Conservation (phyloP, 1,140 invertebrate genomes). For the Danaus plexippus region DNA sequence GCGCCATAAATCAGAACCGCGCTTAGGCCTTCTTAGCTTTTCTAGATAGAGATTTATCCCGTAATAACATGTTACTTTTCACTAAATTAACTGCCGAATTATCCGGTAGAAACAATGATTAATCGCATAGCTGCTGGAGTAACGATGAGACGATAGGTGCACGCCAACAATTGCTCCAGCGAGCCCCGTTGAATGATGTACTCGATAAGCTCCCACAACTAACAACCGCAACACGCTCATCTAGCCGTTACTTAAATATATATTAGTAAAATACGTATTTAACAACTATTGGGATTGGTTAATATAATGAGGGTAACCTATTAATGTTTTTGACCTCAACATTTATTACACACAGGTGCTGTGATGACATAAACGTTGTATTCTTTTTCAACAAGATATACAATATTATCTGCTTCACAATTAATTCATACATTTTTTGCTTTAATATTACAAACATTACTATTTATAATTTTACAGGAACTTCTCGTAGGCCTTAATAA, state of each 20-base stretch:
- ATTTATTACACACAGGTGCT: no score
- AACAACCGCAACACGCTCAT: conserved; percentile 20
- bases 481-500: no score
- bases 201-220: conserved; percentile 13
- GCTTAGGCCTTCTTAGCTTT: conserved; percentile 70
- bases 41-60: conserved; percentile 71
- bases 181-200: conserved; percentile 15
- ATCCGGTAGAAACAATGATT: conserved; percentile 70
- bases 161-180: conserved; percentile 24
- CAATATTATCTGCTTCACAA: no score
- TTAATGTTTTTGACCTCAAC: no score
- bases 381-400: no score
- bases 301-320: no score
- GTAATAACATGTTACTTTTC: conserved; percentile 70
- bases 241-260: conserved; percentile 11
- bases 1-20: conserved; percentile 60
- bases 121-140: conserved; percentile 58
- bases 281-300: no score
- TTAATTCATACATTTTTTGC: no score
- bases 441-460: no score
- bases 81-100: conserved; percentile 70
- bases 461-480: no score
- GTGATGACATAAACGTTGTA: no score
- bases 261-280: no score
- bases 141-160: conserved; percentile 44